Evolutionary conservation across 1,140 invertebrate genomes (phyloP).

Genomic region (Ceratina calcarata): DNA sequence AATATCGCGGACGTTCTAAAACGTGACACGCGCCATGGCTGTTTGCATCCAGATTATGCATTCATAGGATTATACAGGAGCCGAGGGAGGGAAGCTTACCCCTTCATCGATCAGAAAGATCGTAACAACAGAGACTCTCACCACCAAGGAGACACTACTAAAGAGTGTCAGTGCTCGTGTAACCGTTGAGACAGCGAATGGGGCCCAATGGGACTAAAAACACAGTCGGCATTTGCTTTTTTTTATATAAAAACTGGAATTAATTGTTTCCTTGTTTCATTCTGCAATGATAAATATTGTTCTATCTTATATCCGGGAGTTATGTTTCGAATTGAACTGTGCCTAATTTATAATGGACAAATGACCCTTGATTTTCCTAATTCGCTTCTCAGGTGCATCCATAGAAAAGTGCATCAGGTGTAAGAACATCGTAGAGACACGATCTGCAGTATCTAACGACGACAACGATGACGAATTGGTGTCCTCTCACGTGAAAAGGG

Average conservation of each 20-base stretch:
- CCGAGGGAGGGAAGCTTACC: slow-evolving; percentile 68
- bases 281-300: too few species aligned
- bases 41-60: slow-evolving; percentile 78
- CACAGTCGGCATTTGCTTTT: too few species aligned
- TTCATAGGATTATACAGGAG: slow-evolving; percentile 75
- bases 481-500: slow-evolving; percentile 50
- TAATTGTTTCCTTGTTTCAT: too few species aligned
- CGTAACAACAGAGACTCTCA: background rate
- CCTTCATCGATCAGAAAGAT: slow-evolving; percentile 61
- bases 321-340: background rate
- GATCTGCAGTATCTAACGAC: background rate
- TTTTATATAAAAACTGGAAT: too few species aligned
- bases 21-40: slow-evolving; percentile 73
- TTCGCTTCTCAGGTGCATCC: background rate
- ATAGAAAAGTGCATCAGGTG: slow-evolving; percentile 44
- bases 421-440: background rate
- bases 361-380: background rate
- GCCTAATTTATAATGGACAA: background rate
- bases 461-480: background rate
- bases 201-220: too few species aligned
- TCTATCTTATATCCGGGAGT: too few species aligned
- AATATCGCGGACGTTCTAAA: slow-evolving; percentile 78
- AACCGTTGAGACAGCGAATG: too few species aligned
- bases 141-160: too few species aligned
- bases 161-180: too few species aligned